Conservation (phyloP, 53 echinoderm and acorn worm species). For the Stichopus horrens region DNA sequence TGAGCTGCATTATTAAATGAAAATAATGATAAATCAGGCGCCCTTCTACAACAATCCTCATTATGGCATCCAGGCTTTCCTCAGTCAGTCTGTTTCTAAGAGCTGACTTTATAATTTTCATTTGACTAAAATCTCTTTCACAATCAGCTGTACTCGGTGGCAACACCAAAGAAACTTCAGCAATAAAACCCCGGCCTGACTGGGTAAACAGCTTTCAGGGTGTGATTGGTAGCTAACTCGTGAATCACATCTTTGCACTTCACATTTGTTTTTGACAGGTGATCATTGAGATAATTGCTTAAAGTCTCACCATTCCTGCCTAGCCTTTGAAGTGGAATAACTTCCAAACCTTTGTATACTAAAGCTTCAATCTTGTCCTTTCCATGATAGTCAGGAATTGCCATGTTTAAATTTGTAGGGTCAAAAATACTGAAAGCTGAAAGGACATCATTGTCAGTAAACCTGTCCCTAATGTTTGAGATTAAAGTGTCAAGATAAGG, state of each 20-base stretch:
- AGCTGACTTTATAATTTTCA: no score
- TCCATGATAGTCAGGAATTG: background rate
- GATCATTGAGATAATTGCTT: slow-evolving; percentile 4
- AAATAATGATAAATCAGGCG: slow-evolving; percentile 17
- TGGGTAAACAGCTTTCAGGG: slow-evolving; percentile 8
- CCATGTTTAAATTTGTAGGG: background rate
- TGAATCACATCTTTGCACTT: slow-evolving; percentile 16
- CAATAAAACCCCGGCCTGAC: background rate
- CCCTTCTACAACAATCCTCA: slow-evolving; percentile 17
- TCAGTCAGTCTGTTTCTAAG: no score
- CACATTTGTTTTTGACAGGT: background rate
- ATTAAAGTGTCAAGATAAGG: background rate
- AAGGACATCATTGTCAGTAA: slow-evolving; percentile 7
- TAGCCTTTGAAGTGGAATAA: no score
- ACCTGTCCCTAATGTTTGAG: slow-evolving; percentile 1
- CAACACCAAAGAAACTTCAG: slow-evolving; percentile 4
- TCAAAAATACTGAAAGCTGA: slow-evolving; percentile 23
- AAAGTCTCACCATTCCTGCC: background rate
- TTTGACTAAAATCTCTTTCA: no score
- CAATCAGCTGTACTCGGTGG: background rate
- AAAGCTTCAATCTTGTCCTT: slow-evolving; percentile 5
- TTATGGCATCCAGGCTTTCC: slow-evolving; percentile 5
- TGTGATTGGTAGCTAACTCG: slow-evolving; percentile 16
- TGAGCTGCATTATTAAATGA: slow-evolving; percentile 17
- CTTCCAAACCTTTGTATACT: no score